A percentile compares a stretch with the other conserved stretches of the same genome.
Evolutionary conservation across 2,113 vertebrate species (phyloP).

Genomic region (Misgurnus anguillicaudatus): DNA sequence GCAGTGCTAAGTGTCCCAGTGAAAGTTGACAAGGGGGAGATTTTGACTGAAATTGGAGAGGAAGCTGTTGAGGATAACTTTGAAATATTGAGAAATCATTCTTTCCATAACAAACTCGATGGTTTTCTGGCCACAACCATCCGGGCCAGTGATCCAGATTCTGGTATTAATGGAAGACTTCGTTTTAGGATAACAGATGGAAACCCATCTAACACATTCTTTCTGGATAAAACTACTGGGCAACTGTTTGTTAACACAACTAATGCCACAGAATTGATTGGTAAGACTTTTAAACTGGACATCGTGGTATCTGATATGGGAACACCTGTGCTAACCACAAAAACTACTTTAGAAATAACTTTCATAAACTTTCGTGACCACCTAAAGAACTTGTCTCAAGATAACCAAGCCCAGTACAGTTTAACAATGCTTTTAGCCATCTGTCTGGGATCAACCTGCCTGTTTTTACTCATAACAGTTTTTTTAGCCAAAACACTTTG

Average conservation of each 20-base stretch:
- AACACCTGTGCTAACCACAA: slow-evolving; percentile 70
- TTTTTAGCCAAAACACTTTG: slow-evolving; percentile 81
- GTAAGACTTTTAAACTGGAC: slow-evolving; percentile 74
- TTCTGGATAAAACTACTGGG: slow-evolving; percentile 77
- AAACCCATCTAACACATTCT: slow-evolving; percentile 72
- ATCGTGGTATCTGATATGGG: slow-evolving; percentile 82
- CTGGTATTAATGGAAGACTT: slow-evolving; percentile 80
- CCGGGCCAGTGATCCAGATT: slow-evolving; percentile 82
- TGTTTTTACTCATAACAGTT: slow-evolving; percentile 76
- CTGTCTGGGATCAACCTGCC: slow-evolving; percentile 78
- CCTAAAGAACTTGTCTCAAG: slow-evolving; percentile 76
- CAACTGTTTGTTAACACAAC: slow-evolving; percentile 84
- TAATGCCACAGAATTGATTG: slow-evolving; percentile 83
- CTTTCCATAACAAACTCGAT: slow-evolving; percentile 47
- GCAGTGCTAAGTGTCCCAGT: slow-evolving; percentile 81
- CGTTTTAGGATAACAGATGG: slow-evolving; percentile 73
- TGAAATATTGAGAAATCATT: slow-evolving; percentile 32
- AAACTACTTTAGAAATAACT: slow-evolving; percentile 71
- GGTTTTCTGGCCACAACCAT: slow-evolving; percentile 75
- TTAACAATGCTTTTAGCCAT: slow-evolving; percentile 75
- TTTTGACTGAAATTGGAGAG: slow-evolving; percentile 69
- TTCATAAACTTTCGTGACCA: slow-evolving; percentile 83
- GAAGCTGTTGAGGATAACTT: slow-evolving; percentile 41
- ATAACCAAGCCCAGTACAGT: slow-evolving; percentile 70
- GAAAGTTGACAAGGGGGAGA: slow-evolving; percentile 76